A percentile compares a stretch with the other conserved stretches of the same genome.
phyloP scores from a whole-genome alignment of 2,113 vertebrate species.

The Lasiurus cinereus region DNA sequence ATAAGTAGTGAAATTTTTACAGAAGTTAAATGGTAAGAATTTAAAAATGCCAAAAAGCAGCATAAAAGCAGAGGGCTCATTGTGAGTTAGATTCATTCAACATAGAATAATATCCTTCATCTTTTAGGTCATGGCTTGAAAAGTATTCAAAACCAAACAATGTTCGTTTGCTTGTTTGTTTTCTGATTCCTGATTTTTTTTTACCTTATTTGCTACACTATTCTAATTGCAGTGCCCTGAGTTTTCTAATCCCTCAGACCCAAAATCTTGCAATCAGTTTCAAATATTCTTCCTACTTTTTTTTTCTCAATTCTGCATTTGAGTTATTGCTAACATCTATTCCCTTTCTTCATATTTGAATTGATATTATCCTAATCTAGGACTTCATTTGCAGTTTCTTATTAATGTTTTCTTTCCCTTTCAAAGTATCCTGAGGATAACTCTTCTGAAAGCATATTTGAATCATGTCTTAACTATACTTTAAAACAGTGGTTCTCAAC shows the following conservation, averaged over 20 bases:
- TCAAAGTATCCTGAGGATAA: neutral
- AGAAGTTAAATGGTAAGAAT: neutral
- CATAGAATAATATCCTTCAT: neutral
- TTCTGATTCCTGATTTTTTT: neutral
- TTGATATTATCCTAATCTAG: neutral
- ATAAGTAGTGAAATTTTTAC: conserved; percentile 11
- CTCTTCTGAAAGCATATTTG: conserved; percentile 38
- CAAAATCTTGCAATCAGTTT: neutral
- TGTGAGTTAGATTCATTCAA: conserved; percentile 9
- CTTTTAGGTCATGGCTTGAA: neutral
- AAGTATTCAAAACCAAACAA: neutral
- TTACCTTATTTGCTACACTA: neutral
- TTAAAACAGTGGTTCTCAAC: neutral
- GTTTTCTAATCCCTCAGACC: neutral
- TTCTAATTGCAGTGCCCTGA: neutral
- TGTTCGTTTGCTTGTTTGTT: neutral
- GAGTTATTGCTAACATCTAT: neutral
- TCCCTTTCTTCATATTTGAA: conserved; percentile 1
- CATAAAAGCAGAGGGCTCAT: neutral
- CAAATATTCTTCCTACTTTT: neutral
- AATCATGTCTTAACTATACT: neutral
- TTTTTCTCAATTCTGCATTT: neutral
- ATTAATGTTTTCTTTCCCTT: conserved; percentile 21
- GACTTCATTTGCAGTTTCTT: neutral
- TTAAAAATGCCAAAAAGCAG: conserved; percentile 32